phyloP scores from a whole-genome alignment of 2,797 vertebrate genomes.

The Micromesistius poutassou region DNA sequence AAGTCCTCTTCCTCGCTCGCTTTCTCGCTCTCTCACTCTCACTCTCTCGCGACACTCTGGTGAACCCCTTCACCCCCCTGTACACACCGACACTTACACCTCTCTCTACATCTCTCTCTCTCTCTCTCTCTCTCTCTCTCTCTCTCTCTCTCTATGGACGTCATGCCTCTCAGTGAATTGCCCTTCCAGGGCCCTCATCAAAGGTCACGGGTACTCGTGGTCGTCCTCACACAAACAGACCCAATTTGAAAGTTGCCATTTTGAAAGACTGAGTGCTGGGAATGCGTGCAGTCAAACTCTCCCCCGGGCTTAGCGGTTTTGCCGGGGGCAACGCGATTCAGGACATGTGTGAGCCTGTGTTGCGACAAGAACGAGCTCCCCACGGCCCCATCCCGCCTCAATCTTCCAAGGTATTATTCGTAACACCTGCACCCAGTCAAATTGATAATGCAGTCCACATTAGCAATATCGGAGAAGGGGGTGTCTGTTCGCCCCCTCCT shows the following conservation, averaged over 20 bases:
- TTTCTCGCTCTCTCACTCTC: neutral
- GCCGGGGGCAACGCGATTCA: neutral
- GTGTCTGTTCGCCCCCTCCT: too few relatives aligned
- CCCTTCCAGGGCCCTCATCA: neutral
- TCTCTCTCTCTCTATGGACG: neutral
- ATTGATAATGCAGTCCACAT: too few relatives aligned
- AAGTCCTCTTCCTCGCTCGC: constrained; percentile 26
- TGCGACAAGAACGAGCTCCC: neutral
- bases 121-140: neutral
- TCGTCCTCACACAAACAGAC: neutral
- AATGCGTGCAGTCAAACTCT: neutral
- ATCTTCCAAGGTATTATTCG: neutral
- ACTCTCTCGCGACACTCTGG: too few relatives aligned
- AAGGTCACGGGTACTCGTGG: neutral
- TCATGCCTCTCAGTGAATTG: neutral
- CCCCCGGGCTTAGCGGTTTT: neutral
- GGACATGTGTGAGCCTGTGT: neutral
- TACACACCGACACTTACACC: too few relatives aligned
- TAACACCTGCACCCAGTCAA: too few relatives aligned
- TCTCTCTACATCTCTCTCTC: too few relatives aligned
- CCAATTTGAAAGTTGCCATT: neutral
- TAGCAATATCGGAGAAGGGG: too few relatives aligned
- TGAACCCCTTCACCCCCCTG: too few relatives aligned
- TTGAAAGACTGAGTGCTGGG: neutral
- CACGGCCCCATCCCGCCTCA: neutral